These are phyloP conservation scores for Tetraodon nigroviridis DNA, from an alignment of 2,113 vertebrate genomes.

Conservation along the genomic window DNA sequence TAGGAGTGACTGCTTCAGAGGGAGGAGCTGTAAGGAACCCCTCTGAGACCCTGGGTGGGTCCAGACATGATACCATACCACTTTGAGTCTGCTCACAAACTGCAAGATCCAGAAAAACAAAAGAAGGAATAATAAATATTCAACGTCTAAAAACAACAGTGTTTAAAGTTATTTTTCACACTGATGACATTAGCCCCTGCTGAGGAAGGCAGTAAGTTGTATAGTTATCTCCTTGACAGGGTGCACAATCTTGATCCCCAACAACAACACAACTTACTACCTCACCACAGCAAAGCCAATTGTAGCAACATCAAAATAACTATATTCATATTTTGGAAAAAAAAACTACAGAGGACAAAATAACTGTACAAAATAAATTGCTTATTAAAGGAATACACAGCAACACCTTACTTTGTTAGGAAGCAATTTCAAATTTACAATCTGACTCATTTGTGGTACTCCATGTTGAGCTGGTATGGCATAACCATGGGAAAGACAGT, in stretches of 20 bases:
- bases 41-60: conserved; percentile 79
- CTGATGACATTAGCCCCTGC: conserved; percentile 35
- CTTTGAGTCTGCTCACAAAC: conserved; percentile 75
- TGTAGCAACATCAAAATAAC: conserved; percentile 4
- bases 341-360: background rate
- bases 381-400: background rate
- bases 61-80: conserved; percentile 69
- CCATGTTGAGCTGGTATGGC: conserved; percentile 49
- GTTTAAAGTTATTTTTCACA: background rate
- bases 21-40: conserved; percentile 84
- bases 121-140: background rate
- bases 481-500: conserved; percentile 92
- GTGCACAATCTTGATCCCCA: conserved; percentile 82
- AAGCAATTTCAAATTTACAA: too few relatives aligned
- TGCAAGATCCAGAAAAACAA: conserved; percentile 55
- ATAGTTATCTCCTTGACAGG: conserved; percentile 91
- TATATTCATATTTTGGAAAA: conserved; percentile 4
- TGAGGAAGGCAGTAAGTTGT: conserved; percentile 94
- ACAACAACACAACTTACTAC: conserved; percentile 98
- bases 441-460: conserved; percentile 5
- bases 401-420: background rate
- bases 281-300: conserved; percentile 77
- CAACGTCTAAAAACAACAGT: background rate
- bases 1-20: conserved; percentile 82
- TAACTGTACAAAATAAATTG: background rate